Evolutionary conservation across 2,113 vertebrate species (phyloP), one percentile per base, ranked within the genome.

Genomic region (Canis aureus): DNA sequence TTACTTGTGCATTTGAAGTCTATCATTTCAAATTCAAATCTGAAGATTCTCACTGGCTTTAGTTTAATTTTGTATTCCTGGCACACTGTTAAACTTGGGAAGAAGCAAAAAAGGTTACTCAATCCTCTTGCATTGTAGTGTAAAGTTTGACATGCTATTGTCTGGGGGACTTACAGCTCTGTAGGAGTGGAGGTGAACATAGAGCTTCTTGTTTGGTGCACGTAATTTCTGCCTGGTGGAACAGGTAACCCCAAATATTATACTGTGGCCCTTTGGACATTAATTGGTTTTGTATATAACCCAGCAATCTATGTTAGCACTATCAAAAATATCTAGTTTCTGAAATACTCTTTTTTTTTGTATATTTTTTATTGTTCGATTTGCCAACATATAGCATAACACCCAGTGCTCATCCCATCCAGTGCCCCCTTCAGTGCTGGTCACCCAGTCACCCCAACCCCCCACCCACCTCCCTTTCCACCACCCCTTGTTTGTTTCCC

Each of bases 121-220:
- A 25, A 4, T 59, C 2, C 38, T 94, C 35, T 78, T 94, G 38
- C 27, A n/a, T 5, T 38, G 10, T 11, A 62, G 4, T 32, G 19
- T 59, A 43, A 79, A 79, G 35, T 60, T 91, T 66, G 49, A 71
- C 74, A 73, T 91, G 66, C 89, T 90, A n/a, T 76, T 86, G 49
- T 92, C 73, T 93, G n/a, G 32, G 43, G 66, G 84, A 60, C 59
- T 81, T 81, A 91, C 51, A 93, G 17, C 43, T 96, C 73, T 59
- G 19, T 57, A 66, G n/a, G 23, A 23, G 12, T 73, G n/a, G 60
- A 83, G 55, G n/a, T 88, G 69, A 94, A 43, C 29, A 81, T 87
- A 20, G 1, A 57, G 51, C 84, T 95, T 91, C 69, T 89, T 60
- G 8, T 96, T 71, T 23, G 27, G 59, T n/a, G 51, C 20, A 93